Evolutionary conservation across 2,888 invertebrate species (phyloP).

Genomic region (Arge pagana): DNA sequence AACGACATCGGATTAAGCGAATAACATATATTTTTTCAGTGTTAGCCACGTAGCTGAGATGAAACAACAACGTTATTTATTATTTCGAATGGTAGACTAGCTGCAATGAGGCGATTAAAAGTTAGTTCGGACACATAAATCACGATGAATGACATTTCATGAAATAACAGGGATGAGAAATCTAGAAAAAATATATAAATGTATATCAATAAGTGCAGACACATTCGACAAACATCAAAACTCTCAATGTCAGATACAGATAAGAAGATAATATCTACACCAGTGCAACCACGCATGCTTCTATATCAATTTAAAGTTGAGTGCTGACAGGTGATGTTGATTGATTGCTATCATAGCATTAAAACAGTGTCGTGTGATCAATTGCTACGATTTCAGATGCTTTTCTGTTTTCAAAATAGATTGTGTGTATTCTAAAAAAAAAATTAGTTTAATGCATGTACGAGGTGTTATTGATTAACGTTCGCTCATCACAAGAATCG

Average conservation of each 20-base stretch:
- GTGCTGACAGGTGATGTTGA: conserved; percentile 33
- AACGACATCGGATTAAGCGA: too few relatives aligned
- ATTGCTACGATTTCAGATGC: background rate
- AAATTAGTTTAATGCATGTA: background rate
- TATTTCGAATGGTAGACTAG: too few relatives aligned
- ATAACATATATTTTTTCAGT: too few relatives aligned
- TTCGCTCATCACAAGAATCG: conserved; percentile 12
- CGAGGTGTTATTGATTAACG: conserved; percentile 12
- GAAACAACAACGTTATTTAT: too few relatives aligned
- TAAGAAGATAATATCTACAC: conserved; percentile 45
- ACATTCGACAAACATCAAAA: conserved; percentile 58
- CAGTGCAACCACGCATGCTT: conserved; percentile 55
- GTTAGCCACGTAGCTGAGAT: too few relatives aligned
- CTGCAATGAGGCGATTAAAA: too few relatives aligned
- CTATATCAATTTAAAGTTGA: conserved; percentile 43
- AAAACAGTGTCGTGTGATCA: too few relatives aligned
- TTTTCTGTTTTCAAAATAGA: background rate
- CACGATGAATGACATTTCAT: too few relatives aligned
- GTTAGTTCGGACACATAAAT: too few relatives aligned
- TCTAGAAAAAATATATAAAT: too few relatives aligned
- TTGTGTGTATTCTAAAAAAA: background rate
- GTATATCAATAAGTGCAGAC: conserved; percentile 50
- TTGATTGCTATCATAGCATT: conserved; percentile 16
- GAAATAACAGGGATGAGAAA: too few relatives aligned
- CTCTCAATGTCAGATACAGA: conserved; percentile 58